Base-by-base conservation (phyloP, 2,797 vertebrate species). In the Choloepus didactylus region DNA sequence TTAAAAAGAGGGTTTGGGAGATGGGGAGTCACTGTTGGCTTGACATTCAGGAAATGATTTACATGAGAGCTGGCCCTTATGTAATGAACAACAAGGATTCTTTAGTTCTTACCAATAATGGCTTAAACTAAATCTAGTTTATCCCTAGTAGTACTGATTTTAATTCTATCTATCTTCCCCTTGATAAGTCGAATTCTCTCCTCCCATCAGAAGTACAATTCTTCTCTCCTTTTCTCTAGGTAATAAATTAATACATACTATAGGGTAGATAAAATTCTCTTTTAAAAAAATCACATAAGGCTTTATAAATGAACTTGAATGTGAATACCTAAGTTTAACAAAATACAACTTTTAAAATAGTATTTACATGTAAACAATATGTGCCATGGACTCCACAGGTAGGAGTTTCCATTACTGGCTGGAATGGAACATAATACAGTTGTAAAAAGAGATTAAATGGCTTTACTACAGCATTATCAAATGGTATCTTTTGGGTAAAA, bases 371-470 rank as follows among this genome's bases (percentile, higher is more conserved):
- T 59, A 91, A 91, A 70, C 9, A 56, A 11, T 31, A 83, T 1
- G 5, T 54, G 80, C 29, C 27, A 60, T 5, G 31, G 44, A 60
- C 72, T n/a, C 60, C 80, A 72, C 0, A 87, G 66, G 86, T 93
- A 93, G 51, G 21, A 87, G 44, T 66, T 73, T 73, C 64, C 59
- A 27, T 31, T 89, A 79, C 21, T 79, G 51, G 62, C 23, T 93
- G n/a, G 73, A 89, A 94, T 88, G 49, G 84, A 85, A 85, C 51
- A 77, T n/a, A 89, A 93, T 19, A 80, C 25, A 56, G 49, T 38
- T 95, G 9, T 88, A 94, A 96, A 91, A 31, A 92, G 51, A 95
- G 59, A 92, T 76, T 84, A 87, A 96, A 81, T 62, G 31, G 41
- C 49, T 88, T 83, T 70, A 62, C 18, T 60, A 94, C 21, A 76